A percentile compares a stretch with the other conserved stretches of the same genome.
These are phyloP conservation scores for Magallana nippona DNA, from an alignment of 2,888 invertebrate species.

Conservation along the genomic window DNA sequence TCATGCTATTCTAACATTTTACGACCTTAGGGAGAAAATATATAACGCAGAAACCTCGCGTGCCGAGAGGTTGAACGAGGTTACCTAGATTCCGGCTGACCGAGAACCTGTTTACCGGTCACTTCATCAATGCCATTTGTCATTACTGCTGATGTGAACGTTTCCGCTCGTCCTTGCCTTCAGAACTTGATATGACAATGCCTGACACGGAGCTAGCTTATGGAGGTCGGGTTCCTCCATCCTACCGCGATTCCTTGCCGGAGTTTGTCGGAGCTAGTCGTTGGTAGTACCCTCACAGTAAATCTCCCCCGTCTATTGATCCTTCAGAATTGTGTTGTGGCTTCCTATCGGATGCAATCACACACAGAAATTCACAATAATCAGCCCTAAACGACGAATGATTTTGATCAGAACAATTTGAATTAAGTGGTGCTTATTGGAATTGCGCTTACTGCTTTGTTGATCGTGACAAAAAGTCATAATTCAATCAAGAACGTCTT, in stretches of 20 bases:
- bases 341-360: slow-evolving; percentile 32
- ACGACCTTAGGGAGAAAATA: not conserved
- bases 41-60: slow-evolving; percentile 12
- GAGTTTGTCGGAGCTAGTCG: not conserved
- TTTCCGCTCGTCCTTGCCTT: slow-evolving; percentile 3
- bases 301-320: not conserved
- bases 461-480: slow-evolving; percentile 23
- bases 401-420: slow-evolving; percentile 8
- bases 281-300: not conserved
- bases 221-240: slow-evolving; percentile 9
- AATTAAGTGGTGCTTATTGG: slow-evolving; percentile 17
- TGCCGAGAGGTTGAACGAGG: not conserved
- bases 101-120: slow-evolving; percentile 5
- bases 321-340: not conserved
- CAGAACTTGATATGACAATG: slow-evolving; percentile 19
- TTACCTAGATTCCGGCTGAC: not conserved
- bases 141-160: not conserved
- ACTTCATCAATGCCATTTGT: not conserved
- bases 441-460: not conserved
- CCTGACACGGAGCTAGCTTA: not conserved
- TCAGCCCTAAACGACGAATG: slow-evolving; percentile 24
- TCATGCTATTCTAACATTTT: slow-evolving; percentile 7
- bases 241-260: not conserved
- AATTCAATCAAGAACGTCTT: slow-evolving; percentile 5
- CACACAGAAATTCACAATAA: slow-evolving; percentile 11